Percentiles rank a stretch among this genome's conserved stretches.
Evolutionary conservation across 1,140 invertebrate genomes (phyloP).

Genomic region (Drosophila chauvacae): DNA sequence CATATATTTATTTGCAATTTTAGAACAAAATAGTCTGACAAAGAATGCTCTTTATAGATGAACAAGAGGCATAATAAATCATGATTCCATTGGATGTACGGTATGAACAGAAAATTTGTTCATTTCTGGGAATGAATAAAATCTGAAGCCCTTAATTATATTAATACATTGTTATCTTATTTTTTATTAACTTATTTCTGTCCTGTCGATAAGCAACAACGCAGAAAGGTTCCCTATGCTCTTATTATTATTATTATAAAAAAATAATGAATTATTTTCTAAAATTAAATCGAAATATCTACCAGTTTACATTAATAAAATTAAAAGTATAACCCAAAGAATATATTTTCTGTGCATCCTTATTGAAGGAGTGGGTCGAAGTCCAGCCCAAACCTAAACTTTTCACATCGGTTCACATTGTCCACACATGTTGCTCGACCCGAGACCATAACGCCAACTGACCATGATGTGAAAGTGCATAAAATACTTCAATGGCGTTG

Average conservation of each 20-base stretch:
- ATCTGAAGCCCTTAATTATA: too few relatives aligned
- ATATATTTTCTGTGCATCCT: not conserved
- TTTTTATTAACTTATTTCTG: not conserved
- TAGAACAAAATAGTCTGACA: not conserved
- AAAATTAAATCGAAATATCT: not conserved
- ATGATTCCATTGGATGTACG: too few relatives aligned
- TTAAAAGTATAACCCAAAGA: not conserved
- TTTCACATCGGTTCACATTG: conserved; percentile 55
- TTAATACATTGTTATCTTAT: too few relatives aligned
- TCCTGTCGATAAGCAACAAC: too few relatives aligned
- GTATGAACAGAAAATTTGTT: too few relatives aligned
- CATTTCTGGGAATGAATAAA: too few relatives aligned
- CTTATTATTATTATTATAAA: not conserved
- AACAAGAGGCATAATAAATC: too few relatives aligned
- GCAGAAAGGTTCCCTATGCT: not conserved
- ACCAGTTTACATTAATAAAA: not conserved
- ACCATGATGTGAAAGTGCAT: conserved; percentile 82
- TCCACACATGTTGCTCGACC: conserved; percentile 65
- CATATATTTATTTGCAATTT: too few relatives aligned
- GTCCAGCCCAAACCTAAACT: not conserved
- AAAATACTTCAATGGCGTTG: conserved; percentile 67
- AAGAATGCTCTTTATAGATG: not conserved
- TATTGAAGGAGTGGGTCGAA: not conserved
- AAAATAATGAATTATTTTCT: not conserved
- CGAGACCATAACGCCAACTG: conserved; percentile 74